Evolutionary conservation across 2,113 vertebrate species (phyloP).

Genomic region (Cacatua alba): DNA sequence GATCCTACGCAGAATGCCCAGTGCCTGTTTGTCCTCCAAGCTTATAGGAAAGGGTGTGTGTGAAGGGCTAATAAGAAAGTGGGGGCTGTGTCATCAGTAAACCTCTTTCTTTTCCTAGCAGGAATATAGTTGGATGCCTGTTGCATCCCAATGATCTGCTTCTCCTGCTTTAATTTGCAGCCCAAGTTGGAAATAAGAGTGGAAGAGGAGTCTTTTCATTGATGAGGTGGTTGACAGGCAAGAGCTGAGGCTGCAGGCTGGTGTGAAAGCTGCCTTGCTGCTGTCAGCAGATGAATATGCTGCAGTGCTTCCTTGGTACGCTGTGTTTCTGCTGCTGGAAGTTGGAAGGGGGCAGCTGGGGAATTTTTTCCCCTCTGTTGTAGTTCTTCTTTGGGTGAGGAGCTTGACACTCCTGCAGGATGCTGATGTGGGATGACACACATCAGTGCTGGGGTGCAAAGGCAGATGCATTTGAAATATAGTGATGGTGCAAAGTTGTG

Average conservation of each 20-base stretch:
- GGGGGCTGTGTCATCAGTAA: background rate
- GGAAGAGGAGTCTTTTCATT: conserved; percentile 48
- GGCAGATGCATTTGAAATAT: background rate
- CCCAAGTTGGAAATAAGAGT: background rate
- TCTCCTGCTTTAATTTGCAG: conserved; percentile 47
- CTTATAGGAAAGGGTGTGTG: background rate
- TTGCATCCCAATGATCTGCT: conserved; percentile 27
- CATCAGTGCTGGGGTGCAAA: background rate
- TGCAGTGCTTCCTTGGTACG: background rate
- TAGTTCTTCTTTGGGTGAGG: background rate
- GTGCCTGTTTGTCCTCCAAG: conserved; percentile 38
- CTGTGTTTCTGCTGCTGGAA: background rate
- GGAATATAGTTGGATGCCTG: conserved; percentile 2
- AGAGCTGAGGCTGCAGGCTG: conserved; percentile 32
- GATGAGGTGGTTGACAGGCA: conserved; percentile 35
- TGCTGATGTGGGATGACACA: background rate
- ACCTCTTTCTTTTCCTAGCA: conserved; percentile 30
- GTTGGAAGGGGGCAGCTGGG: background rate
- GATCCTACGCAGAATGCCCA: conserved; percentile 40
- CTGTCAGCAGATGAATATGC: background rate
- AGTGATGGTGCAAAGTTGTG: background rate
- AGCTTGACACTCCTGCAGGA: background rate
- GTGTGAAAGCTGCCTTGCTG: background rate
- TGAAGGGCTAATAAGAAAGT: background rate
- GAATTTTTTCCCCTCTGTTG: background rate